Percentiles rank a stretch among this genome's conserved stretches.
phyloP scores from a whole-genome alignment of 2,797 vertebrate genomes.

The Eleutherodactylus coqui region DNA sequence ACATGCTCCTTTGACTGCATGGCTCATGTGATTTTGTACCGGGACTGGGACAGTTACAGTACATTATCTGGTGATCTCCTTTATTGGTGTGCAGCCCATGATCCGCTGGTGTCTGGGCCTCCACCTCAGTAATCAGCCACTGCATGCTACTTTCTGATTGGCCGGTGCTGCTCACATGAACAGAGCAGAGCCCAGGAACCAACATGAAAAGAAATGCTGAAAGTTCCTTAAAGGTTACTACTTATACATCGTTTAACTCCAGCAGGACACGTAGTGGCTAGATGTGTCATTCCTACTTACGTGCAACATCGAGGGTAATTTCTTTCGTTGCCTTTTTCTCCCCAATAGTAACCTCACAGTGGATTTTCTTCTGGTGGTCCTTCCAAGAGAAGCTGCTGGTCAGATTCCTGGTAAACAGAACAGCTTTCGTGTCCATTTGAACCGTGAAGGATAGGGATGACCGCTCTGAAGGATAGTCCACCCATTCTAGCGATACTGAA shows the following conservation, averaged over 20 bases:
- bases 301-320: slow-evolving; percentile 68
- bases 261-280: neutral
- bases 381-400: slow-evolving; percentile 70
- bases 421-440: slow-evolving; percentile 57
- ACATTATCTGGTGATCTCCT: too few relatives aligned
- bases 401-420: slow-evolving; percentile 59
- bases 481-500: slow-evolving; percentile 64
- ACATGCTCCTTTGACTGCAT: too few relatives aligned
- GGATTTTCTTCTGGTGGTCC: slow-evolving; percentile 69
- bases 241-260: neutral
- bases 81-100: too few relatives aligned
- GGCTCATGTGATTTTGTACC: too few relatives aligned
- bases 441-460: neutral
- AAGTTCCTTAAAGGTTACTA: too few relatives aligned
- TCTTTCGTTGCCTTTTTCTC: neutral
- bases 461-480: slow-evolving; percentile 62
- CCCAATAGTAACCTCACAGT: slow-evolving; percentile 64
- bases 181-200: too few relatives aligned
- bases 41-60: too few relatives aligned
- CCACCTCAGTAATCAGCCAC: too few relatives aligned
- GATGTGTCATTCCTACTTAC: slow-evolving; percentile 66
- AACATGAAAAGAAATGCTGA: neutral
- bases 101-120: too few relatives aligned
- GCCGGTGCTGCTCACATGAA: too few relatives aligned
- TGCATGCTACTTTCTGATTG: too few relatives aligned